phyloP scores from a whole-genome alignment of 2,888 invertebrate species.

The Epinotia demarniana region DNA sequence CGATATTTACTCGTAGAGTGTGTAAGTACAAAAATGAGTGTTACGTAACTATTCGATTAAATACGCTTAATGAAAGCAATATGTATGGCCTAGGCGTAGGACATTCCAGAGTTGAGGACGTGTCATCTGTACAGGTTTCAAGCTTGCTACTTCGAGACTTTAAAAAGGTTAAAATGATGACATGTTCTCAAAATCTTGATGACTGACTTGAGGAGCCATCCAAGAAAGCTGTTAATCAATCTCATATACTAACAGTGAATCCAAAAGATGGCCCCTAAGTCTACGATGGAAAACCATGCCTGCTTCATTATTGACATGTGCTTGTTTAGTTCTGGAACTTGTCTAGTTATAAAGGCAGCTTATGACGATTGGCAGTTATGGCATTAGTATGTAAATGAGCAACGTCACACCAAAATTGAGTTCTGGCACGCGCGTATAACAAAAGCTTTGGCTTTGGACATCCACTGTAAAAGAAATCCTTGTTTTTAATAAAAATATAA shows the following conservation, averaged over 20 bases:
- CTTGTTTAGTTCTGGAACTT: conserved; percentile 2
- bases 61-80: conserved; percentile 79
- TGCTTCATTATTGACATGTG: conserved; percentile 16
- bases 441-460: not conserved
- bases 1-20: conserved; percentile 72
- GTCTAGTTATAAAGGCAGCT: conserved; percentile 17
- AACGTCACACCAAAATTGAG: not conserved
- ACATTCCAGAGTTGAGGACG: conserved; percentile 69
- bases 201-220: conserved; percentile 10
- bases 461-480: not conserved
- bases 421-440: not conserved
- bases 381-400: not conserved
- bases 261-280: not conserved
- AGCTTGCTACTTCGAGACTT: not conserved
- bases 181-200: conserved; percentile 20
- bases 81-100: conserved; percentile 71
- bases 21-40: conserved; percentile 79
- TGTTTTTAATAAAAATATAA: not conserved
- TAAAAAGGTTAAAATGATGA: conserved; percentile 1
- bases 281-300: conserved; percentile 9
- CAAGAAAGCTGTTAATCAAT: not conserved
- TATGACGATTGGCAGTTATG: conserved; percentile 19
- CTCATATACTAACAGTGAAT: not conserved
- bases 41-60: conserved; percentile 73
- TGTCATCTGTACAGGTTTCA: conserved; percentile 10